A percentile compares a stretch with the other conserved stretches of the same genome.
Evolutionary conservation across 2,113 vertebrate species (phyloP).

Genomic region (Crotalus viridis): DNA sequence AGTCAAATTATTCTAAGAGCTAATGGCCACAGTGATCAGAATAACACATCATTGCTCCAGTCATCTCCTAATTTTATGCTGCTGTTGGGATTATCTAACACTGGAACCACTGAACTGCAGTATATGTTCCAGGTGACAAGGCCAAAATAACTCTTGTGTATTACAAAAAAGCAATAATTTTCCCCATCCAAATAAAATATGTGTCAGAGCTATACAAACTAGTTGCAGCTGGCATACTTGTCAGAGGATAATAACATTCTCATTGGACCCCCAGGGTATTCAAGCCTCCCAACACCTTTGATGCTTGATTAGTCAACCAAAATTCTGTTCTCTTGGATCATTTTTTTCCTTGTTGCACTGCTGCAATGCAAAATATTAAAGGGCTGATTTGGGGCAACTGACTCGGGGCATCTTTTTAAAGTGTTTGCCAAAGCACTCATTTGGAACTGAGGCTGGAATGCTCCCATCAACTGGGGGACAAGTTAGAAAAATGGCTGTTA

Average conservation of each 20-base stretch:
- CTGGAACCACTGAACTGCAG: not conserved
- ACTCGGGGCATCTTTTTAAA: not conserved
- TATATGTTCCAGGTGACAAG: not conserved
- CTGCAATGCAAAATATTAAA: not conserved
- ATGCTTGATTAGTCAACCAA: conserved; percentile 22
- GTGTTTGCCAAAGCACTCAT: not conserved
- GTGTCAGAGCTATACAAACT: not conserved
- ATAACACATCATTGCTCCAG: not conserved
- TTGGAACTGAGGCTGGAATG: not conserved
- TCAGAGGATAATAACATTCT: conserved; percentile 25
- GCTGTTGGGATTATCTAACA: not conserved
- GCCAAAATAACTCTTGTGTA: accelerated
- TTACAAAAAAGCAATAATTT: not conserved
- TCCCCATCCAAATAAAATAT: not conserved
- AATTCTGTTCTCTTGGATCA: not conserved
- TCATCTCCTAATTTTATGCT: not conserved
- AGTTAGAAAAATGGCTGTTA: not conserved
- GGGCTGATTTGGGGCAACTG: not conserved
- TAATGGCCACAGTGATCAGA: not conserved
- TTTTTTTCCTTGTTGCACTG: not conserved
- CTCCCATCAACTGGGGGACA: not conserved
- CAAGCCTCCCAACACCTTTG: not conserved
- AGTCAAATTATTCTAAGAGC: not conserved
- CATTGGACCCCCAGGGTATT: not conserved
- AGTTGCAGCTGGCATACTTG: not conserved